Percentiles rank a stretch among this genome's conserved stretches.
phyloP scores from a whole-genome alignment of 2,888 invertebrate genomes.

The Leptopilina myrica region DNA sequence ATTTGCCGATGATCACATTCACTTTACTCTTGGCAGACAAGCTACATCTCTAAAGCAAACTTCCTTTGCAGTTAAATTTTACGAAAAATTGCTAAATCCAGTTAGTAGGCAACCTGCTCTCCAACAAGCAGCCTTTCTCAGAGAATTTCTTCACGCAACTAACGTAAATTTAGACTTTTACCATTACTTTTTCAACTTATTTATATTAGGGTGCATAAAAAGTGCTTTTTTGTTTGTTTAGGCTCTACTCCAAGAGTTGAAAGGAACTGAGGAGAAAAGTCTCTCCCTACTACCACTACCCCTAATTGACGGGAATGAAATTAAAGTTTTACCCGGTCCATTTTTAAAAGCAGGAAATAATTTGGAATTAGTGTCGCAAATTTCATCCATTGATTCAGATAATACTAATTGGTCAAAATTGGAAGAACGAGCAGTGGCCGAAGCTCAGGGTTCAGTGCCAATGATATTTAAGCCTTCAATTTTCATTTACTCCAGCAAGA shows the following conservation, averaged over 20 bases:
- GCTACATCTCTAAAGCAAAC: constrained; percentile 88
- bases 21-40: constrained; percentile 94
- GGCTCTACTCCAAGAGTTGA: constrained; percentile 68
- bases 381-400: constrained; percentile 73
- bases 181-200: neutral
- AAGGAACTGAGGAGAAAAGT: constrained; percentile 66
- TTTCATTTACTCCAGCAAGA: constrained; percentile 84
- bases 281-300: constrained; percentile 87
- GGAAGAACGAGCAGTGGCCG: constrained; percentile 87
- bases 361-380: constrained; percentile 67
- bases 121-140: constrained; percentile 89
- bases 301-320: constrained; percentile 82
- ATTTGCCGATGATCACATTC: constrained; percentile 96
- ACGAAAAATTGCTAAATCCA: constrained; percentile 86
- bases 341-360: constrained; percentile 79
- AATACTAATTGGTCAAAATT: constrained; percentile 83
- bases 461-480: constrained; percentile 89
- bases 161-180: constrained; percentile 79
- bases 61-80: constrained; percentile 85
- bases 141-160: constrained; percentile 91
- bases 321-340: constrained; percentile 84
- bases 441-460: constrained; percentile 83
- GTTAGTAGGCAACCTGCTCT: constrained; percentile 84
- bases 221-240: constrained; percentile 46
- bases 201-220: no score